A percentile compares a stretch with the other conserved stretches of the same genome.
phyloP scores from a whole-genome alignment of 2,888 invertebrate species.

The Aromia moschata region DNA sequence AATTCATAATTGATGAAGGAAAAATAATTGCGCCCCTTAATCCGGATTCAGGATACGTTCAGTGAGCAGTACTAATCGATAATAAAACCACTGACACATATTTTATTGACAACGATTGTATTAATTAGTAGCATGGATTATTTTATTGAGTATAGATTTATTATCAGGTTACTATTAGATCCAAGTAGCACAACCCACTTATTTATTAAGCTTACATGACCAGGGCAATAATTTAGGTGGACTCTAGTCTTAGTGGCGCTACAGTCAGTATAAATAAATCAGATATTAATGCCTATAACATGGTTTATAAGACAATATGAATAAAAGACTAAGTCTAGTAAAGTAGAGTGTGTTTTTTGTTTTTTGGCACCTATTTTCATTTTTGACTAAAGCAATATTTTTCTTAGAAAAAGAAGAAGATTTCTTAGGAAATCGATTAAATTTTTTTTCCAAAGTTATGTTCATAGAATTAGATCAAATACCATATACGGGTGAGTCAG shows the following conservation, averaged over 20 bases:
- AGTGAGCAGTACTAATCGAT: conserved; percentile 6
- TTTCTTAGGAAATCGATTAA: too few species aligned
- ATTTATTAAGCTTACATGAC: not conserved
- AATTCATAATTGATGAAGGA: not conserved
- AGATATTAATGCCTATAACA: not conserved
- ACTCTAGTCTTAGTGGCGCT: conserved; percentile 4
- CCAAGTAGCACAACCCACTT: not conserved
- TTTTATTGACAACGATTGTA: conserved; percentile 15
- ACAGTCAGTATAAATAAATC: not conserved
- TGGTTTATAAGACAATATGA: not conserved
- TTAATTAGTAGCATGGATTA: conserved; percentile 8
- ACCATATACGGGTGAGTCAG: too few species aligned
- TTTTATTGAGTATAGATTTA: conserved; percentile 5
- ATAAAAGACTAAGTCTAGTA: too few species aligned
- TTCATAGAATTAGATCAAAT: too few species aligned
- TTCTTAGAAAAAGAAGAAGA: too few species aligned
- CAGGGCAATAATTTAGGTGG: conserved; percentile 12
- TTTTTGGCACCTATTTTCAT: too few species aligned
- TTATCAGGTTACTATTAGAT: conserved; percentile 3
- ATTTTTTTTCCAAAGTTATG: too few species aligned
- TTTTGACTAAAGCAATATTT: too few species aligned
- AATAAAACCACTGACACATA: conserved; percentile 6
- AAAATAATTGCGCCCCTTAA: conserved; percentile 13
- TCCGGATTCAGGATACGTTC: conserved; percentile 21
- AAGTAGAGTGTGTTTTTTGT: too few species aligned